Conservation (phyloP, 2,113 vertebrate genomes). For the Vimba vimba region DNA sequence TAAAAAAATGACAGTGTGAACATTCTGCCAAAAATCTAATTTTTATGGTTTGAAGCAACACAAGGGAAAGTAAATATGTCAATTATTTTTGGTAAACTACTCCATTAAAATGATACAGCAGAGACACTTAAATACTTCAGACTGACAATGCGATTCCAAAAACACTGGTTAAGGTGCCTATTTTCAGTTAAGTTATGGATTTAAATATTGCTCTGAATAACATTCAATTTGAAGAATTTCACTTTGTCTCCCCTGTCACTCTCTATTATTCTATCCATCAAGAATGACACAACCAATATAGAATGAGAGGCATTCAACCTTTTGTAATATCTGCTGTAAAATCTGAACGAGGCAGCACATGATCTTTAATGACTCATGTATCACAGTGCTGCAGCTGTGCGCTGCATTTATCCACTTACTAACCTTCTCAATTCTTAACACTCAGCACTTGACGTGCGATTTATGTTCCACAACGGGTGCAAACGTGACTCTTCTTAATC, state of each 20-base stretch:
- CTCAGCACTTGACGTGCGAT: not conserved
- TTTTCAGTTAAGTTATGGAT: not conserved
- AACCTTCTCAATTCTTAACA: slow-evolving; percentile 32
- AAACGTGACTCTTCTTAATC: slow-evolving; percentile 37
- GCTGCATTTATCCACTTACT: slow-evolving; percentile 43
- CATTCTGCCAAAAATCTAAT: not conserved
- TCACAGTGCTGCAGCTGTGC: slow-evolving; percentile 35
- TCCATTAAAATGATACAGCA: not conserved
- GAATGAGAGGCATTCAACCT: slow-evolving; percentile 16
- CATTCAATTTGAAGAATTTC: slow-evolving; percentile 6
- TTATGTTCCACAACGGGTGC: slow-evolving; percentile 25
- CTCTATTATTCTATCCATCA: not conserved
- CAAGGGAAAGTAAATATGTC: not conserved
- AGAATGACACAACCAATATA: not conserved
- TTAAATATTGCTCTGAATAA: not conserved
- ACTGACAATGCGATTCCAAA: not conserved
- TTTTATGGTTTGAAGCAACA: not conserved
- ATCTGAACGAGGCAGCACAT: not conserved
- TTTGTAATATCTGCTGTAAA: slow-evolving; percentile 15
- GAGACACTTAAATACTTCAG: not conserved
- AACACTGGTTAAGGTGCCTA: not conserved
- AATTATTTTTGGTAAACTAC: not conserved
- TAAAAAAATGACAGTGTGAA: not conserved
- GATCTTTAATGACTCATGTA: slow-evolving; percentile 35
- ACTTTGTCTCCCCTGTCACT: not conserved